Percentiles rank a stretch among this genome's conserved stretches.
Conservation (phyloP, 2,113 vertebrate species). For the Nesoenas mayeri region DNA sequence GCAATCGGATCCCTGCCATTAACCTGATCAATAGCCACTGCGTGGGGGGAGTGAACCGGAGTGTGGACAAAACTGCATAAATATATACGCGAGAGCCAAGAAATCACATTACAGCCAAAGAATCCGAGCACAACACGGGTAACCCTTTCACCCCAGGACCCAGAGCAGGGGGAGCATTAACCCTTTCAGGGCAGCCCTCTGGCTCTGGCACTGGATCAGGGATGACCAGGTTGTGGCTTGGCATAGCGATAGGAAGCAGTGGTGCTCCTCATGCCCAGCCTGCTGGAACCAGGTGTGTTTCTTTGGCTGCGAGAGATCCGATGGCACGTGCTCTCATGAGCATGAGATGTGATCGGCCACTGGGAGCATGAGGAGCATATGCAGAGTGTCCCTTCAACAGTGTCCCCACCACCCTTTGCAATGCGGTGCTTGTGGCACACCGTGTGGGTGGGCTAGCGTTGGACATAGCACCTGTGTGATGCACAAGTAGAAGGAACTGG, state of each 20-base stretch:
- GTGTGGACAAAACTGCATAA: conserved; percentile 94
- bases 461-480: accelerated
- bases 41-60: conserved; percentile 71
- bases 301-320: neutral
- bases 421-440: neutral
- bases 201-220: accelerated
- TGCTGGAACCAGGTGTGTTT: neutral
- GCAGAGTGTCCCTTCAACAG: neutral
- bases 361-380: accelerated
- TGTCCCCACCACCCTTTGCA: neutral
- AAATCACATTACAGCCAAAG: conserved; percentile 93
- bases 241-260: neutral
- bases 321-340: neutral
- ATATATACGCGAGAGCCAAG: conserved; percentile 87
- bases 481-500: neutral
- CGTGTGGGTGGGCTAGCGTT: accelerated
- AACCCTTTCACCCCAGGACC: conserved; percentile 90
- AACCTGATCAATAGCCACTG: conserved; percentile 88
- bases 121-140: conserved; percentile 88
- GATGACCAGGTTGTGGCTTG: neutral
- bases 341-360: neutral
- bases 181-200: neutral
- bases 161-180: conserved; percentile 66
- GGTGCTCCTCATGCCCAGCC: neutral
- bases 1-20: conserved; percentile 97